Evolutionary conservation across 92 coral and sea anemone genomes (phyloP).

Genomic region (Pocillopora meandrina): DNA sequence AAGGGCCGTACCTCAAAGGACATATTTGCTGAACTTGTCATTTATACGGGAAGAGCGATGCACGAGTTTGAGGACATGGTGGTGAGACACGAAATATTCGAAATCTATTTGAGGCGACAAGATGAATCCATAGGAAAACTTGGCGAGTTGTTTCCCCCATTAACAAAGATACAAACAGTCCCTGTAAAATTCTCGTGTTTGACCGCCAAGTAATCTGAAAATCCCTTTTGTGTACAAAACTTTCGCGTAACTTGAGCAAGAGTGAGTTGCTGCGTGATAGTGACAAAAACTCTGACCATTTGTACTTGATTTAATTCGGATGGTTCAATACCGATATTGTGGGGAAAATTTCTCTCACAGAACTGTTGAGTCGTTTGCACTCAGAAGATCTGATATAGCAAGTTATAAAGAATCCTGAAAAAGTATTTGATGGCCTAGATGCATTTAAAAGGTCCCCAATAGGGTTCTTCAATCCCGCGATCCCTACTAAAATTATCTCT

Average conservation of each 20-base stretch:
- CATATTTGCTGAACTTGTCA: conserved; percentile 48
- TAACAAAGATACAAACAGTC: conserved; percentile 29
- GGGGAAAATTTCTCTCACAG: conserved; percentile 13
- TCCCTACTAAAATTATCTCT: too few species aligned
- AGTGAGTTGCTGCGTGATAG: neutral
- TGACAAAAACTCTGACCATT: conserved; percentile 11
- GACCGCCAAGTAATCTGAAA: conserved; percentile 68
- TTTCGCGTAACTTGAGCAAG: conserved; percentile 41
- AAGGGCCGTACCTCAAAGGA: conserved; percentile 32
- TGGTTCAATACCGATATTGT: conserved; percentile 30
- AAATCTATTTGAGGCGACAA: conserved; percentile 30
- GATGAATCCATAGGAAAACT: conserved; percentile 19
- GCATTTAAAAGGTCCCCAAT: too few species aligned
- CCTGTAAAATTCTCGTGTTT: conserved; percentile 45
- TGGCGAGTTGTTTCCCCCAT: conserved; percentile 38
- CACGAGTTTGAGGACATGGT: conserved; percentile 1
- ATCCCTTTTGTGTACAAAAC: conserved; percentile 42
- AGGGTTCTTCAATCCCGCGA: too few species aligned
- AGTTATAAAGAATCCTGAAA: too few species aligned
- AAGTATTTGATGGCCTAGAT: too few species aligned
- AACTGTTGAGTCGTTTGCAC: conserved; percentile 31
- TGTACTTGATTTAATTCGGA: conserved; percentile 44
- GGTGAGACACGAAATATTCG: conserved; percentile 42
- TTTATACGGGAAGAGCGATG: conserved; percentile 46
- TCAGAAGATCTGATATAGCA: neutral